A percentile compares a stretch with the other conserved stretches of the same genome.
phyloP scores from a whole-genome alignment of 2,888 invertebrate genomes.

The Calameuta idolon region DNA sequence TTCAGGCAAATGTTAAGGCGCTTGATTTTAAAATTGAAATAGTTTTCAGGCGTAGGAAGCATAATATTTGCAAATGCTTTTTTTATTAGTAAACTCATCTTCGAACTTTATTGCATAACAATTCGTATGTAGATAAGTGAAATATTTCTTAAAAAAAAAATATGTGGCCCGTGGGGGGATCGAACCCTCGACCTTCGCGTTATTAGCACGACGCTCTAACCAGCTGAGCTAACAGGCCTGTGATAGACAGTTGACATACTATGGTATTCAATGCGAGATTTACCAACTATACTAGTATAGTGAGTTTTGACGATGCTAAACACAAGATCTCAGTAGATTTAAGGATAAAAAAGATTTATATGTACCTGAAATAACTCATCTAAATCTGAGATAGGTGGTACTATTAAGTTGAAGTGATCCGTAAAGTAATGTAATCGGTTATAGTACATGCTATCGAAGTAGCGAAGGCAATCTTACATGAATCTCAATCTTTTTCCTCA shows the following conservation, averaged over 20 bases:
- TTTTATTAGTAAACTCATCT: not conserved
- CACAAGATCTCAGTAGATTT: not conserved
- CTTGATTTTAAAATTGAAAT: not conserved
- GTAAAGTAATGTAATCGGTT: too few species aligned
- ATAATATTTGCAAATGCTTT: not conserved
- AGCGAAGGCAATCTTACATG: too few species aligned
- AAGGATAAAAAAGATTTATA: not conserved
- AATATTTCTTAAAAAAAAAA: constrained; percentile 6
- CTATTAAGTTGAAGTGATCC: not conserved
- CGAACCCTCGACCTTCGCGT: constrained; percentile 40
- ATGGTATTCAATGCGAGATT: not conserved
- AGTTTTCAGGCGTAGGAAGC: too few species aligned
- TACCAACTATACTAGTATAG: not conserved
- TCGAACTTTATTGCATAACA: not conserved
- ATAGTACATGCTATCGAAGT: too few species aligned
- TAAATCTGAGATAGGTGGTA: not conserved
- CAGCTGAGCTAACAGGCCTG: constrained; percentile 19
- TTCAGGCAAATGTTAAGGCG: not conserved
- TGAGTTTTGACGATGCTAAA: not conserved
- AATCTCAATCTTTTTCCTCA: too few species aligned
- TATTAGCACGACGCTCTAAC: constrained; percentile 27
- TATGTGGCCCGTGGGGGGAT: constrained; percentile 33
- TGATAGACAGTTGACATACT: not conserved
- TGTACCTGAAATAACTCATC: not conserved
- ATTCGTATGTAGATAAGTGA: not conserved